These are phyloP conservation scores for Cyrtonyx montezumae DNA, from an alignment of 2,113 vertebrate species.

Conservation along the genomic window DNA sequence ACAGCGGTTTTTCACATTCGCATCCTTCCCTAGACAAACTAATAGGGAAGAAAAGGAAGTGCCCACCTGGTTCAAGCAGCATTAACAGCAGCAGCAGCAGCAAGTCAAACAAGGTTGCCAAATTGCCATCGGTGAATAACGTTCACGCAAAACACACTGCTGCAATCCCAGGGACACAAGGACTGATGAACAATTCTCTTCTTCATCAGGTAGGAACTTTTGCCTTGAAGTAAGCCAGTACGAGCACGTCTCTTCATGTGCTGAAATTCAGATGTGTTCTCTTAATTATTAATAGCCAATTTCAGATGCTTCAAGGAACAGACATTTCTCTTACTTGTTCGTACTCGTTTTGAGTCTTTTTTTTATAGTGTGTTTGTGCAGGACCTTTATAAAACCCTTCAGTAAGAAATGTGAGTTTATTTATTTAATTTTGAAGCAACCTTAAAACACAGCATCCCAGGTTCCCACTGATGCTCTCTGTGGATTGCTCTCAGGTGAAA, in stretches of 20 bases:
- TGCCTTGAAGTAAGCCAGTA: background rate
- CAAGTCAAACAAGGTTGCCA: slow-evolving; percentile 91
- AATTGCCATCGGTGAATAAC: slow-evolving; percentile 91
- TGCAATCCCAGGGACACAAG: slow-evolving; percentile 88
- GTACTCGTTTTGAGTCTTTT: background rate
- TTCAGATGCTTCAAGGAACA: background rate
- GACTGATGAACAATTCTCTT: slow-evolving; percentile 91
- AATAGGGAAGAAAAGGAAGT: slow-evolving; percentile 94
- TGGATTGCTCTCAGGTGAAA: background rate
- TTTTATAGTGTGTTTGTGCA: background rate
- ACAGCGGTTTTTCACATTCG: slow-evolving; percentile 83
- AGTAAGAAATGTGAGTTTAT: background rate
- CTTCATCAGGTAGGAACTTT: slow-evolving; percentile 91
- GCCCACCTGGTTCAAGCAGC: slow-evolving; percentile 84
- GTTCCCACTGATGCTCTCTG: background rate
- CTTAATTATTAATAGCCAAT: background rate
- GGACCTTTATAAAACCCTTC: background rate
- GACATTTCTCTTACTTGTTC: background rate
- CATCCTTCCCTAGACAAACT: slow-evolving; percentile 86
- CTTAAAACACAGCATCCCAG: background rate
- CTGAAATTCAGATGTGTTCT: background rate
- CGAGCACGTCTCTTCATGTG: rapidly evolving
- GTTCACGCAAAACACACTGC: slow-evolving; percentile 92
- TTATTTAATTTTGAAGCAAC: background rate
- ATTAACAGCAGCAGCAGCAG: slow-evolving; percentile 80